Conservation (phyloP, 2,797 vertebrate species). For the Gallinago nigripennis region DNA sequence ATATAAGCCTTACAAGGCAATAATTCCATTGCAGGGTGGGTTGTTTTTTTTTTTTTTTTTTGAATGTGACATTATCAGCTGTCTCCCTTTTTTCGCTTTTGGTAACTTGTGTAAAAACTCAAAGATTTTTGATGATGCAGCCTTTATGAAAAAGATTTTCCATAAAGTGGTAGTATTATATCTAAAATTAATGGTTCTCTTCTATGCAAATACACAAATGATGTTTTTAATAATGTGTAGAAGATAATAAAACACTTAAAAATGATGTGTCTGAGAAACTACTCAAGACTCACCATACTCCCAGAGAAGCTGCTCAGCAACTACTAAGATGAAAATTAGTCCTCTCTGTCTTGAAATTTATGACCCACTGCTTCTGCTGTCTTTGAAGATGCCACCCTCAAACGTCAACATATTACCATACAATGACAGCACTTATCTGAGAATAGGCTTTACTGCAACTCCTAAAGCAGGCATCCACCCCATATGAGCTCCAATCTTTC, state of each 20-base stretch:
- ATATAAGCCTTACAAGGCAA: neutral
- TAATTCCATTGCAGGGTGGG: neutral
- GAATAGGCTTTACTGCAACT: neutral
- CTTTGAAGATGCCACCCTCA: constrained; percentile 34
- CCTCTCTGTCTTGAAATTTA: constrained; percentile 21
- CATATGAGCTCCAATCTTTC: neutral
- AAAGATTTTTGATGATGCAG: neutral
- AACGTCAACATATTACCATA: neutral
- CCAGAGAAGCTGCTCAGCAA: constrained; percentile 31
- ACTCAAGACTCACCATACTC: neutral
- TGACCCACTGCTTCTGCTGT: constrained; percentile 6
- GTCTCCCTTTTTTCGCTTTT: neutral
- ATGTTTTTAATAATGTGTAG: constrained; percentile 3
- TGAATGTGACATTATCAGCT: neutral
- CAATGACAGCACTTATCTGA: neutral
- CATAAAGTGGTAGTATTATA: neutral
- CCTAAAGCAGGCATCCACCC: neutral
- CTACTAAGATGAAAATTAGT: constrained; percentile 3
- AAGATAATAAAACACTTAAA: constrained; percentile 46
- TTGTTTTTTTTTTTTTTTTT: neutral
- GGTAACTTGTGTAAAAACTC: neutral
- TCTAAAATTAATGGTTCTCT: neutral
- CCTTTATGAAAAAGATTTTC: neutral
- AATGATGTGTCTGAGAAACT: neutral
- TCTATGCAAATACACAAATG: neutral